These are phyloP conservation scores for Drosophila insularis DNA, from an alignment of 1,140 invertebrate species.

Conservation along the genomic window DNA sequence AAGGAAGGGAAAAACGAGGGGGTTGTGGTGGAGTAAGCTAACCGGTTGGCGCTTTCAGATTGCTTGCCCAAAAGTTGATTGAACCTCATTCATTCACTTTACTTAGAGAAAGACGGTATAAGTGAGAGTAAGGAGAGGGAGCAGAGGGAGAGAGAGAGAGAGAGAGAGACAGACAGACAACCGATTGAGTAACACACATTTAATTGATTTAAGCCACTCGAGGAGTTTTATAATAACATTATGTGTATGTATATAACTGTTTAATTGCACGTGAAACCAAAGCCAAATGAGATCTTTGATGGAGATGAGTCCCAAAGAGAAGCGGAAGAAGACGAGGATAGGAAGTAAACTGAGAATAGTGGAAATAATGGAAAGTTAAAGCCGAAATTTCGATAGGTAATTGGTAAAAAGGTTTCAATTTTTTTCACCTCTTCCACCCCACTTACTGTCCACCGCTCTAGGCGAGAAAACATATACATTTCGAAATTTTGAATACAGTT, in stretches of 20 bases:
- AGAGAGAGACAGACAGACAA: slow-evolving; percentile 13
- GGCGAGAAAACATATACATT: neutral
- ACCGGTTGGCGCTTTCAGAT: slow-evolving; percentile 50
- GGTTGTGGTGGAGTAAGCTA: slow-evolving; percentile 4
- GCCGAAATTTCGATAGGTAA: slow-evolving; percentile 9
- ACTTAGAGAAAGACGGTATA: slow-evolving; percentile 5
- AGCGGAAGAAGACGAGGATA: neutral
- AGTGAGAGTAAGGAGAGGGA: no score
- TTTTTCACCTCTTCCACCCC: neutral
- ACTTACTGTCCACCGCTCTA: neutral
- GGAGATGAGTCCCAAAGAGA: neutral
- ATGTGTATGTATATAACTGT: slow-evolving; percentile 16
- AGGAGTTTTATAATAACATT: slow-evolving; percentile 1
- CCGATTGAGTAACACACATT: slow-evolving; percentile 55
- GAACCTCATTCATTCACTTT: slow-evolving; percentile 49
- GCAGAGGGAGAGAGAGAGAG: neutral
- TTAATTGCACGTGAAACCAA: slow-evolving; percentile 67
- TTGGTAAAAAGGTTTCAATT: neutral
- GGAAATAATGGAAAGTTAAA: slow-evolving; percentile 38
- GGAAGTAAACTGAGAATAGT: slow-evolving; percentile 10
- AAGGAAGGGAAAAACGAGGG: neutral
- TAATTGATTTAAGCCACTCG: slow-evolving; percentile 69
- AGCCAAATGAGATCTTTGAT: slow-evolving; percentile 2
- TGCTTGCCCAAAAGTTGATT: slow-evolving; percentile 58
- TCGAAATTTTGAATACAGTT: neutral